Conservation (phyloP, 2,888 invertebrate genomes). For the Mythimna pallens region DNA sequence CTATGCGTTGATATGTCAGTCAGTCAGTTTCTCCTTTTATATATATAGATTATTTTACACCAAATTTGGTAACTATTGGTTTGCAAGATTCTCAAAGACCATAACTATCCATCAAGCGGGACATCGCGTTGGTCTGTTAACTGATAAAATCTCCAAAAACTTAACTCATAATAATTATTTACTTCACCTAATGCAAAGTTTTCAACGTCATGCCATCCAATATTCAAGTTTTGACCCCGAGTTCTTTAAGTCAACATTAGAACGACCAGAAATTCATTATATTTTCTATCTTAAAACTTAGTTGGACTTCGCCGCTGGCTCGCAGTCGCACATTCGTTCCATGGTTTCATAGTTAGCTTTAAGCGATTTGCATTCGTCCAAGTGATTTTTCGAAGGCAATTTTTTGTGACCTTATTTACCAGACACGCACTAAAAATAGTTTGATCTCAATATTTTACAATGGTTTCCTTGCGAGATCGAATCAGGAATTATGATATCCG, state of each 20-base stretch:
- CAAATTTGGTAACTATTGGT: not conserved
- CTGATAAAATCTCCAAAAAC: not conserved
- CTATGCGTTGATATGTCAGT: too few relatives aligned
- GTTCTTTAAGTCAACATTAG: conserved; percentile 37
- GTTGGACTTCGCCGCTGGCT: conserved; percentile 25
- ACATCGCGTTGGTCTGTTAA: not conserved
- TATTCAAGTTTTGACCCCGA: conserved; percentile 24
- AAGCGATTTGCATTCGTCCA: not conserved
- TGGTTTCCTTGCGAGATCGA: too few relatives aligned
- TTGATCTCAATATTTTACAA: too few relatives aligned
- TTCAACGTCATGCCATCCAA: conserved; percentile 21
- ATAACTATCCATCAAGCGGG: not conserved
- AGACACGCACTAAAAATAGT: not conserved
- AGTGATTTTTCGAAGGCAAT: not conserved
- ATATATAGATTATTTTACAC: too few relatives aligned
- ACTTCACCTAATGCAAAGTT: conserved; percentile 31
- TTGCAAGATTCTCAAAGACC: not conserved
- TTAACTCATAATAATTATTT: conserved; percentile 21
- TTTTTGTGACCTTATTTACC: not conserved
- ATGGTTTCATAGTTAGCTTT: conserved; percentile 10
- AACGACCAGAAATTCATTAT: conserved; percentile 46
- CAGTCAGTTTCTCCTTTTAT: too few relatives aligned
- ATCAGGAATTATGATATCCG: too few relatives aligned
- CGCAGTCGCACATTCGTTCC: conserved; percentile 14
- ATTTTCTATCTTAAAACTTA: conserved; percentile 32